Evolutionary conservation across 1,140 invertebrate species (phyloP).

Genomic region (Lucilia sericata): DNA sequence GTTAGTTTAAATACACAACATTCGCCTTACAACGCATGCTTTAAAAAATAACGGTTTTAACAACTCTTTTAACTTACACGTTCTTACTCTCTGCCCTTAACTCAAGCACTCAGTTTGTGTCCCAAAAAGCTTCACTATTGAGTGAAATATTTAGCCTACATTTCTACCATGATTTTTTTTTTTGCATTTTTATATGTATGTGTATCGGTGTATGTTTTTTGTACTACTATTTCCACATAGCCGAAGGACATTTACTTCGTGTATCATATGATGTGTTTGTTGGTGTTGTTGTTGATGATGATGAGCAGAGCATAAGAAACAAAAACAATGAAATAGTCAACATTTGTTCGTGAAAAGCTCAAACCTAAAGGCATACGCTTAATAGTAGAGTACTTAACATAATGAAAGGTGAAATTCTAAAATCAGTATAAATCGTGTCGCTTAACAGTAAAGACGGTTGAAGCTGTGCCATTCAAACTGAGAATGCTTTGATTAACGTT

Average conservation of each 20-base stretch:
- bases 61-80: no score
- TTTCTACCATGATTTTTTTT: constrained; percentile 10
- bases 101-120: not conserved
- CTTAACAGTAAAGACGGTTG: constrained; percentile 41
- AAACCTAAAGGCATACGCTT: constrained; percentile 28
- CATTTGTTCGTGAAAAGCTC: constrained; percentile 1
- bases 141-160: constrained; percentile 33
- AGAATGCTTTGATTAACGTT: not conserved
- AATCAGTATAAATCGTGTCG: constrained; percentile 49
- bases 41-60: not conserved
- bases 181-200: not conserved
- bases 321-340: constrained; percentile 21
- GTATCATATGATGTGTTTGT: not conserved
- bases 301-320: constrained; percentile 29
- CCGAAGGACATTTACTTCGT: constrained; percentile 45
- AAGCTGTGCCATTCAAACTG: not conserved
- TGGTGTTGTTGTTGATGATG: not conserved
- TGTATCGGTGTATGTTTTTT: not conserved
- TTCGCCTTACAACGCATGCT: not conserved
- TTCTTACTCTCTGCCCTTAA: not conserved
- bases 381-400: constrained; percentile 44
- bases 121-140: constrained; percentile 38
- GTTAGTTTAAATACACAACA: not conserved
- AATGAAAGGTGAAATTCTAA: constrained; percentile 49
- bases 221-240: not conserved